These are phyloP conservation scores for Alcedo atthis DNA, from an alignment of 2,797 vertebrate species.

Conservation along the genomic window DNA sequence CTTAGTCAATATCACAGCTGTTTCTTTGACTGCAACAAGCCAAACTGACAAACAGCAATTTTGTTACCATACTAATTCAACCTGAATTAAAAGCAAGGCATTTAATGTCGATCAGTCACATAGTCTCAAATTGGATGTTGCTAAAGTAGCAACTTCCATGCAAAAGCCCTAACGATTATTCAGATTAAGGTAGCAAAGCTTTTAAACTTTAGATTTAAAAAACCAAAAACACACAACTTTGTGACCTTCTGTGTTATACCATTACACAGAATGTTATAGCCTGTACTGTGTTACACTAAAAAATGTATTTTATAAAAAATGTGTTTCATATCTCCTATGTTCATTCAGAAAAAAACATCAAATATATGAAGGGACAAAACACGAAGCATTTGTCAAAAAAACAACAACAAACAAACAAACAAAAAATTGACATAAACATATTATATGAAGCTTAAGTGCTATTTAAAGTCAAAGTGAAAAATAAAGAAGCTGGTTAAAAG, in stretches of 20 bases:
- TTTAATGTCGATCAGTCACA: not conserved
- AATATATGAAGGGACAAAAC: not conserved
- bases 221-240: not conserved
- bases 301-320: not conserved
- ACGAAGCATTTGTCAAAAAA: not conserved
- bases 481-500: not conserved
- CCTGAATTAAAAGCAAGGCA: not conserved
- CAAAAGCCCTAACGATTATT: not conserved
- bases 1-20: not conserved
- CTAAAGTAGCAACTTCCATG: not conserved
- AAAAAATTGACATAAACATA: not conserved
- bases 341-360: not conserved
- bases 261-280: accelerated
- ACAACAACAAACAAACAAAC: no score
- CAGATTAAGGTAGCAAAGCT: not conserved
- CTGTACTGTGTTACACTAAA: not conserved
- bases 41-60: not conserved
- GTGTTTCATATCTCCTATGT: accelerated
- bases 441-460: accelerated
- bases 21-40: not conserved
- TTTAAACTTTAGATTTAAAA: not conserved
- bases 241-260: not conserved
- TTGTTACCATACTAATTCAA: not conserved
- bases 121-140: not conserved
- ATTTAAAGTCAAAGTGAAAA: not conserved